phyloP scores from a whole-genome alignment of 2,113 vertebrate genomes.

The Otus sunia region DNA sequence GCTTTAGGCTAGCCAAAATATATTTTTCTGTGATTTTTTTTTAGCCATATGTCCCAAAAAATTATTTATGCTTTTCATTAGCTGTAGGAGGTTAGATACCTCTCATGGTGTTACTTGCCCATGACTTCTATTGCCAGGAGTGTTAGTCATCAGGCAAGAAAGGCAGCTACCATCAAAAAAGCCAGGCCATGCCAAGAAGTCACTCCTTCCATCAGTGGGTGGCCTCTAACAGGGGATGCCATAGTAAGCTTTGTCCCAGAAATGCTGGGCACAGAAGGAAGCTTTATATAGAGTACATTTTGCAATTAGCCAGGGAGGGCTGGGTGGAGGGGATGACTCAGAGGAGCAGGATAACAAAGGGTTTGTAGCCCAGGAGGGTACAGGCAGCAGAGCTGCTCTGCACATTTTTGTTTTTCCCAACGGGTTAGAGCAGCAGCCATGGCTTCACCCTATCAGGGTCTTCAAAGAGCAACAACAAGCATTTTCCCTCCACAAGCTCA shows the following conservation, averaged over 20 bases:
- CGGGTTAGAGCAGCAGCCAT: neutral
- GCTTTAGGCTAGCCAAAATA: accelerated
- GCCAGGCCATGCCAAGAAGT: neutral
- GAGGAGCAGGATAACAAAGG: neutral
- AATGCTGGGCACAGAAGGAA: neutral
- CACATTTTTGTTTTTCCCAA: accelerated
- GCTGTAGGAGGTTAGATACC: neutral
- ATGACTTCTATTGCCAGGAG: neutral
- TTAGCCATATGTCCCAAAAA: accelerated
- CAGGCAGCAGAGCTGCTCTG: neutral
- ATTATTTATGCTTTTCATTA: neutral
- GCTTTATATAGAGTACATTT: neutral
- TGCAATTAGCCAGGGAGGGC: neutral
- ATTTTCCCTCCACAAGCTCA: neutral
- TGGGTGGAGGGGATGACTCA: neutral
- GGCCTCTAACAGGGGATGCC: accelerated
- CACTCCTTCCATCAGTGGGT: neutral
- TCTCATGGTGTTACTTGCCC: neutral
- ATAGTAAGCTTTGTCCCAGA: neutral
- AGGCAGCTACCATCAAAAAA: neutral
- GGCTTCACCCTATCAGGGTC: neutral
- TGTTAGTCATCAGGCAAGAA: neutral
- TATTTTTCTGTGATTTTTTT: neutral
- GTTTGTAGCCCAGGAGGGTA: neutral
- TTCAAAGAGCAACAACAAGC: neutral